Percentiles rank a stretch among this genome's conserved stretches.
phyloP scores from a whole-genome alignment of 2,797 vertebrate species.

The Hippopotamyrus pictus region DNA sequence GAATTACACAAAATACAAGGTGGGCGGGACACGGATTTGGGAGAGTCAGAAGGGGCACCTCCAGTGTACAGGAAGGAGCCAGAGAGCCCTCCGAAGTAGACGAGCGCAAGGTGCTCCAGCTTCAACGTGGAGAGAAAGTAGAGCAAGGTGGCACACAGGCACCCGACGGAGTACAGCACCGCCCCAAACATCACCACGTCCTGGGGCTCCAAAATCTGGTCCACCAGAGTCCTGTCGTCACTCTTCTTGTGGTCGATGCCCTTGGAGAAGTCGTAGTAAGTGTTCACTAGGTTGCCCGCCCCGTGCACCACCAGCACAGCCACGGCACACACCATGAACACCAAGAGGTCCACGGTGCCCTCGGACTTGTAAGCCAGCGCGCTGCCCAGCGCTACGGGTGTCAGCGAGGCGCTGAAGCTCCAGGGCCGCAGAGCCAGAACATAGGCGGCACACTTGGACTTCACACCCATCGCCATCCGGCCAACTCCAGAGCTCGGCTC shows the following conservation, averaged over 20 bases:
- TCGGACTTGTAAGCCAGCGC: slow-evolving; percentile 84
- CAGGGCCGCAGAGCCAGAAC: slow-evolving; percentile 88
- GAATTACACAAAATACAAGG: not conserved
- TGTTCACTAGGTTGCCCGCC: slow-evolving; percentile 93
- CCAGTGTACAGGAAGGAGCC: slow-evolving; percentile 97
- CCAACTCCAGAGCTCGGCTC: slow-evolving; percentile 47
- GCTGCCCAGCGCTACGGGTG: slow-evolving; percentile 86
- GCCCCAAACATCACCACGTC: slow-evolving; percentile 96
- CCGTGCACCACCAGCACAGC: slow-evolving; percentile 88
- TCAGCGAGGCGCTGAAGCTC: slow-evolving; percentile 95
- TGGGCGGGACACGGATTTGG: not conserved
- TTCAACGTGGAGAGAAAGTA: slow-evolving; percentile 78
- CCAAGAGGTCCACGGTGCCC: slow-evolving; percentile 73
- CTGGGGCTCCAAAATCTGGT: slow-evolving; percentile 87
- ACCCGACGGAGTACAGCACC: slow-evolving; percentile 85
- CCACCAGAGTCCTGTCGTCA: slow-evolving; percentile 92
- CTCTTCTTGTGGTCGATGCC: slow-evolving; percentile 98
- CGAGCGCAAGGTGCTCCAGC: slow-evolving; percentile 89
- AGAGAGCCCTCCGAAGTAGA: slow-evolving; percentile 95
- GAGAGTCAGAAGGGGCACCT: slow-evolving; percentile 63
- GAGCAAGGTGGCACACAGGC: slow-evolving; percentile 81
- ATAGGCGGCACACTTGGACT: slow-evolving; percentile 83
- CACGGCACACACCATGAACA: slow-evolving; percentile 81
- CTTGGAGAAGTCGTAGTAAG: slow-evolving; percentile 97
- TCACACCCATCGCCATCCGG: slow-evolving; percentile 53